Base-by-base conservation (phyloP, 2,797 vertebrate genomes). In the Adelosebastes latens region DNA sequence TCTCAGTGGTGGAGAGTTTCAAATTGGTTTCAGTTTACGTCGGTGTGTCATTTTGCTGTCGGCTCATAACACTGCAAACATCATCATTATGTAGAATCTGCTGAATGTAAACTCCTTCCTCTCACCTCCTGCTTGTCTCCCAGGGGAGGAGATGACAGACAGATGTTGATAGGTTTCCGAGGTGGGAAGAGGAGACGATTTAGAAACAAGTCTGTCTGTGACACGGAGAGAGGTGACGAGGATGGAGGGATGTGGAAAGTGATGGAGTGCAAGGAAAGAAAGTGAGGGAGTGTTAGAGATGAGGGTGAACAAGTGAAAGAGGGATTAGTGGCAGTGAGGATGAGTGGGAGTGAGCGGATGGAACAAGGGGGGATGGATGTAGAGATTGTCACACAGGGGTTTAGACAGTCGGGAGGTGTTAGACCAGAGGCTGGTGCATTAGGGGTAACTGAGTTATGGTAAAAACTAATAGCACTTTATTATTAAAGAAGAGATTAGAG, bases 221-320 rank as follows among this genome's bases (percentile, higher is more conserved):
- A 55, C 82, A 58, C 5, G 6, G 75, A 71, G 25, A 52, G 34
- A 84, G 75, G 72, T 52, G 78, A 62, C 2, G 53, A 25, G 32
- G 63, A 39, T 20, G 55, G 71, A 72, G 72, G 59, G 67, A 20
- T 31, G 66, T 32, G 31, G 32, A 46, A 55, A 81, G 61, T 42
- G 81, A 79, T 22, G 67, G 32, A 59, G 80, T 27, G 55, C n/a
- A 70, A 22, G 97, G 96, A 96, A 93, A 95, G 95, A 86, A 96
- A 96, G 90, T 96, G 96, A 95, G 95, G 86, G 96, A 96, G 90
- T 96, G 96, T 46, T 46, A 46, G 97, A 39, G 42, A 96, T 96
- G 88, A 94, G 94, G 25, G 66, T n/a, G 77, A 80, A 52, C 3
- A 95, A 97, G 85, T 94, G 93, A 83, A 96, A 96, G 73, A 96